Evolutionary conservation across 2,888 invertebrate species (phyloP).

Genomic region (Danaus chrysippus): DNA sequence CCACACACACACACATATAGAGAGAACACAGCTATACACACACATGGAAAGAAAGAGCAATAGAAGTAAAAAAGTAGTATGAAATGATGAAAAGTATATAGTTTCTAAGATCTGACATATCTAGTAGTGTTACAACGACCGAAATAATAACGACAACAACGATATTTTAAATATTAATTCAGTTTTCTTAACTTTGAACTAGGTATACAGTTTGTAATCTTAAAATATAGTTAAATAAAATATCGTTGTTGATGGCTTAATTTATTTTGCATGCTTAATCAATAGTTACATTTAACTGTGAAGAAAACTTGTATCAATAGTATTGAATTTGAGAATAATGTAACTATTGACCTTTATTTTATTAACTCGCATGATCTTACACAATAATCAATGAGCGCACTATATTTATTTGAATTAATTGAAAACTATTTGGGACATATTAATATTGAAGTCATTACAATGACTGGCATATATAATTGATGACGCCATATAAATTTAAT

Average conservation of each 20-base stretch:
- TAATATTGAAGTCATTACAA: conserved; percentile 16
- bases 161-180: not conserved
- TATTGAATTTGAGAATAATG: too few relatives aligned
- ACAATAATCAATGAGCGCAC: conserved; percentile 33
- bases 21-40: too few relatives aligned
- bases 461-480: conserved; percentile 11
- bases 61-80: too few relatives aligned
- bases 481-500: conserved; percentile 7
- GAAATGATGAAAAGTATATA: too few relatives aligned
- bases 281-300: not conserved
- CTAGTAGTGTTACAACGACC: not conserved
- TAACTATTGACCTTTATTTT: not conserved
- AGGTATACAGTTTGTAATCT: not conserved
- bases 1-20: too few relatives aligned
- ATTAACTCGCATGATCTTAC: conserved; percentile 30
- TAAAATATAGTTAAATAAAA: not conserved
- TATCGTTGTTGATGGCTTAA: too few relatives aligned
- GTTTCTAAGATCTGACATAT: too few relatives aligned
- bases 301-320: too few relatives aligned
- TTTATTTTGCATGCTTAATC: too few relatives aligned
- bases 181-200: not conserved
- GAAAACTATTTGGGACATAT: conserved; percentile 45
- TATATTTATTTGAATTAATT: conserved; percentile 39
- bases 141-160: not conserved
- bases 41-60: too few relatives aligned